phyloP scores from a whole-genome alignment of 2,888 invertebrate genomes.

The Lasioglossum oenotherae region DNA sequence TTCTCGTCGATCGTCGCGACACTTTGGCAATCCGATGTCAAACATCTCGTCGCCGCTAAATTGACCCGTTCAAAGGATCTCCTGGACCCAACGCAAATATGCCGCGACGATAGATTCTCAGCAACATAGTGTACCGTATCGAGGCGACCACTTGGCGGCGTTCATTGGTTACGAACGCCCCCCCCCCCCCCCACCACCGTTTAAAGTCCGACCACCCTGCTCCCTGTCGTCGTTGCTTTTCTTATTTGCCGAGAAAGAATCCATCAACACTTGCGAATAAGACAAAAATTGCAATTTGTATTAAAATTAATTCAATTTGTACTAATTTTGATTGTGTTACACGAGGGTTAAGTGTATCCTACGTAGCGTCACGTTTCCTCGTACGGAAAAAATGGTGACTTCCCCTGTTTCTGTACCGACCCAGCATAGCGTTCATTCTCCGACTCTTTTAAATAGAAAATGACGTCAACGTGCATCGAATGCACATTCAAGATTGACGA shows the following conservation, averaged over 20 bases:
- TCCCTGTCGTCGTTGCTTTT: neutral
- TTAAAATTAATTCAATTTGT: neutral
- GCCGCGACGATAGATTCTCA: neutral
- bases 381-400: no score
- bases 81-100: neutral
- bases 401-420: no score
- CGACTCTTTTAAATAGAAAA: no score
- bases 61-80: constrained; percentile 1
- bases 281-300: neutral
- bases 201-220: neutral
- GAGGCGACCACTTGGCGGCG: neutral
- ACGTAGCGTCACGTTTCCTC: no score
- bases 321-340: no score
- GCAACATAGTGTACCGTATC: neutral
- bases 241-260: neutral
- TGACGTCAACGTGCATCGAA: no score
- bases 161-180: neutral
- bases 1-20: neutral
- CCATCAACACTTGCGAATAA: neutral
- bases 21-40: neutral
- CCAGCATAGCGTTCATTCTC: no score
- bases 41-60: constrained; percentile 9
- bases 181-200: neutral
- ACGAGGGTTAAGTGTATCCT: no score
- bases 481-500: neutral